These are phyloP conservation scores for Amblyornis subalaris DNA, from an alignment of 2,113 vertebrate genomes.

Conservation along the genomic window DNA sequence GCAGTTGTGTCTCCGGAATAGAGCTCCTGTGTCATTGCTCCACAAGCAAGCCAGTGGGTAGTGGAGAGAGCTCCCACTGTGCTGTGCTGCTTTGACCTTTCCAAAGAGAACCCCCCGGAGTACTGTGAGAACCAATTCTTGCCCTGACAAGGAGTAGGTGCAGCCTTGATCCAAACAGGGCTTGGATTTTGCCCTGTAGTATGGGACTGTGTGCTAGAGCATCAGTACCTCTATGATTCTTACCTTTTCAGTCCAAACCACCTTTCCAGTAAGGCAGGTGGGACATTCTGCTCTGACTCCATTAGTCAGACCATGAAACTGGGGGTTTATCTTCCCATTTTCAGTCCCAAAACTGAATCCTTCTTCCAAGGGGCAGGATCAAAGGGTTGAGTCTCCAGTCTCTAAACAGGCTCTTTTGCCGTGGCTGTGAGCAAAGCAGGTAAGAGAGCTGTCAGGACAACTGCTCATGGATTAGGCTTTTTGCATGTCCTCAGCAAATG, in stretches of 20 bases:
- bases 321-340: not conserved
- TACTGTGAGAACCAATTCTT: not conserved
- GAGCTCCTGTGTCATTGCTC: not conserved
- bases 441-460: not conserved
- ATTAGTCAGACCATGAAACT: not conserved
- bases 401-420: not conserved
- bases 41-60: fast-evolving
- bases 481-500: not conserved
- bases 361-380: not conserved
- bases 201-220: not conserved
- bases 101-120: not conserved
- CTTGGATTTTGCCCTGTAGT: not conserved
- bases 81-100: not conserved
- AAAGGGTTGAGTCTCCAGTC: not conserved
- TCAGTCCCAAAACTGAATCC: not conserved
- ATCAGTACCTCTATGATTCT: not conserved
- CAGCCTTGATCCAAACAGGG: not conserved
- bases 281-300: not conserved
- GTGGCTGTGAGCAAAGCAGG: not conserved
- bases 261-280: not conserved
- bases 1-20: not conserved
- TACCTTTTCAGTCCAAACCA: not conserved
- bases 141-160: not conserved
- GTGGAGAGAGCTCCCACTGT: not conserved
- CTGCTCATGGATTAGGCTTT: not conserved